Evolutionary conservation across 2,113 vertebrate genomes (phyloP).

Genomic region (Himantopus leucocephalus): DNA sequence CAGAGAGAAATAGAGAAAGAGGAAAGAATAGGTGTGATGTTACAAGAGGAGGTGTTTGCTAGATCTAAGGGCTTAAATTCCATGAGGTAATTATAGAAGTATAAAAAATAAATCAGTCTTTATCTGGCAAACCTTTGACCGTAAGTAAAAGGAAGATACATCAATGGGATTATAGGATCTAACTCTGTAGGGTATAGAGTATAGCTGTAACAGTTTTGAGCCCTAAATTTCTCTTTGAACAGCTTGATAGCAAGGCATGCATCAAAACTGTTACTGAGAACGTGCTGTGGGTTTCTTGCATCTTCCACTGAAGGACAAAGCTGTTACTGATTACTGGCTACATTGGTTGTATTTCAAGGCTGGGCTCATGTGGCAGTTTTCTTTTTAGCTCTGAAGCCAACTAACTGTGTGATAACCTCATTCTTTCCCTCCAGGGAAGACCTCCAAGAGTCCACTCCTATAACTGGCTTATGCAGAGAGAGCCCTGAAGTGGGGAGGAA

Average conservation of each 20-base stretch:
- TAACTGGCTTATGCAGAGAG: background rate
- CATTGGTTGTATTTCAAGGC: background rate
- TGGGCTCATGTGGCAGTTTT: background rate
- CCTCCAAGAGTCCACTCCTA: background rate
- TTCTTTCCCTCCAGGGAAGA: background rate
- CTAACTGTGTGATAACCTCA: background rate
- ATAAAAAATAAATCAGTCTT: slow-evolving; percentile 55
- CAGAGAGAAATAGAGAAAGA: background rate
- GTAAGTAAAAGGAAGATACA: slow-evolving; percentile 11
- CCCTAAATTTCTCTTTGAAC: slow-evolving; percentile 36
- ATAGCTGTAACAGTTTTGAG: background rate
- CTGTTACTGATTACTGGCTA: slow-evolving; percentile 59
- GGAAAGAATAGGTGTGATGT: slow-evolving; percentile 55
- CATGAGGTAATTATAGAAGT: slow-evolving; percentile 39
- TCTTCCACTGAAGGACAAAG: slow-evolving; percentile 40
- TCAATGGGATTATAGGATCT: slow-evolving; percentile 44
- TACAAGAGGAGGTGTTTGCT: slow-evolving; percentile 49
- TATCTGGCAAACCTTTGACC: slow-evolving; percentile 42
- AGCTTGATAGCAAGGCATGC: slow-evolving; percentile 34
- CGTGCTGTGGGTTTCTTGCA: slow-evolving; percentile 29
- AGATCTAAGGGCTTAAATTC: slow-evolving; percentile 53
- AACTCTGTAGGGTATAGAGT: background rate
- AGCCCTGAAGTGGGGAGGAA: background rate
- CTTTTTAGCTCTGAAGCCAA: slow-evolving; percentile 23
- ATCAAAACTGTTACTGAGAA: slow-evolving; percentile 49